These are phyloP conservation scores for Kradibia gibbosae DNA, from an alignment of 1,140 invertebrate species.

Conservation along the genomic window DNA sequence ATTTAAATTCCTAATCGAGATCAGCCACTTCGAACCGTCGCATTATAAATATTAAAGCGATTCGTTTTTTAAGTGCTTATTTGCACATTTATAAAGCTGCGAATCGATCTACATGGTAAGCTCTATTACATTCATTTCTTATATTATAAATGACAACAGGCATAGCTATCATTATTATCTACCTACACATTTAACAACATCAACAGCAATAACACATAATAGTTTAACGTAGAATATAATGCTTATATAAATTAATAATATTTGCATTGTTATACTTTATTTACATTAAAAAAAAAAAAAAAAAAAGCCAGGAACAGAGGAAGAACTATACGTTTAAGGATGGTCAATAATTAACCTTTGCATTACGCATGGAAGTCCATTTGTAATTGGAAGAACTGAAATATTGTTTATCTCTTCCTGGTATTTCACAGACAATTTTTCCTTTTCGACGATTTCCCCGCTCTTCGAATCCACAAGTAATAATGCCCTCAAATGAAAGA, in stretches of 20 bases:
- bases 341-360: slow-evolving; percentile 31
- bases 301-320: slow-evolving; percentile 37
- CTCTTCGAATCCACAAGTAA: slow-evolving; percentile 1
- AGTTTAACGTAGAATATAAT: slow-evolving; percentile 66
- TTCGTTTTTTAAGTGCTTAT: not conserved
- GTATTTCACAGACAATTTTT: slow-evolving; percentile 13
- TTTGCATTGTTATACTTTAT: slow-evolving; percentile 51
- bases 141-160: slow-evolving; percentile 27
- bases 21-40: slow-evolving; percentile 32
- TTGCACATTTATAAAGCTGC: not conserved
- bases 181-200: slow-evolving; percentile 69
- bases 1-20: slow-evolving; percentile 30
- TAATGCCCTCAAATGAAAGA: not conserved
- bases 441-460: not conserved
- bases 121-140: slow-evolving; percentile 30
- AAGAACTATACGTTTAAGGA: slow-evolving; percentile 24
- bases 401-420: slow-evolving; percentile 32
- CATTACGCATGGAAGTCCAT: slow-evolving; percentile 42
- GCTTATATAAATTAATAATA: slow-evolving; percentile 57
- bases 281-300: slow-evolving; percentile 44
- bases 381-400: slow-evolving; percentile 44
- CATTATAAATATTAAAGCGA: slow-evolving; percentile 32
- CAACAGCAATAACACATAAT: slow-evolving; percentile 72
- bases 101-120: slow-evolving; percentile 18
- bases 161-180: slow-evolving; percentile 44